Evolutionary conservation across 1,140 invertebrate genomes (phyloP).

Genomic region (Augochlora pura): DNA sequence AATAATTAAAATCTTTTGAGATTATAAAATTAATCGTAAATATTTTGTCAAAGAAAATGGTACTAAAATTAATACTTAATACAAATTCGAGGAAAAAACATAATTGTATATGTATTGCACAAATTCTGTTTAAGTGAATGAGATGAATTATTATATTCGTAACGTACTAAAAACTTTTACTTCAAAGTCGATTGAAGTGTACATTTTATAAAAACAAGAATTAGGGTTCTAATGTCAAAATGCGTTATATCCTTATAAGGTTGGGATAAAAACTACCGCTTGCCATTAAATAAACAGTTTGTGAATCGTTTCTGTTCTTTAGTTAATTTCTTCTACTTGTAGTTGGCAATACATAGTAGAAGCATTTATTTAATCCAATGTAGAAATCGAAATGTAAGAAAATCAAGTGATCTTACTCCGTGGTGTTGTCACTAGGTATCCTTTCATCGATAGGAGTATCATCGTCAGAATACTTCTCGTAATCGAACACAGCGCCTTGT

Average conservation of each 20-base stretch:
- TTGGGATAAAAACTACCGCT: constrained; percentile 42
- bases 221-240: constrained; percentile 69
- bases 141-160: background rate
- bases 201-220: background rate
- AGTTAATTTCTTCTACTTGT: background rate
- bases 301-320: constrained; percentile 1
- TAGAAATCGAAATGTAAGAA: constrained; percentile 7
- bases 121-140: background rate
- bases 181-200: background rate
- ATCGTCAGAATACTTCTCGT: constrained; percentile 73
- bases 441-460: constrained; percentile 71
- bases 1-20: background rate
- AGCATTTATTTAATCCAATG: background rate
- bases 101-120: background rate
- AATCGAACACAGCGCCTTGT: constrained; percentile 73
- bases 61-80: background rate
- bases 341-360: background rate
- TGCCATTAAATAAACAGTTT: constrained; percentile 28
- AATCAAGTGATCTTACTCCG: constrained; percentile 66
- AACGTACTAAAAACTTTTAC: background rate
- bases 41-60: background rate
- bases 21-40: background rate
- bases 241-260: constrained; percentile 75
- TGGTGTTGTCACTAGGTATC: constrained; percentile 71
- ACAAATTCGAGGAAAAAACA: background rate